Conservation (phyloP, 2,113 vertebrate species). For the Tor tambroides region DNA sequence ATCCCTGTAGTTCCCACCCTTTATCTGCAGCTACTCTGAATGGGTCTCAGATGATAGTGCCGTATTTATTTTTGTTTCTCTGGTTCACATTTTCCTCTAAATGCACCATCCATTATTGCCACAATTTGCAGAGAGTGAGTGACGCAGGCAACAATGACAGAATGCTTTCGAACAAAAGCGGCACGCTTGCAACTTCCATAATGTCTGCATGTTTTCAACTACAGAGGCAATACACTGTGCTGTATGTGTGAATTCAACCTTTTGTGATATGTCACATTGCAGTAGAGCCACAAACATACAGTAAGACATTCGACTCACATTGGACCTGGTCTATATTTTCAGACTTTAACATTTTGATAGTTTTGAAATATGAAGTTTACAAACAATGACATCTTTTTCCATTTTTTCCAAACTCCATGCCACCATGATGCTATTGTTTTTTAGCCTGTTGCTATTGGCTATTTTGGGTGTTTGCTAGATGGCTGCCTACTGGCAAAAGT, state of each 20-base stretch:
- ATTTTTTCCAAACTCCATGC: not conserved
- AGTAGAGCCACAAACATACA: constrained; percentile 15
- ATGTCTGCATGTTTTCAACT: constrained; percentile 9
- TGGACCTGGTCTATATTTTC: not conserved
- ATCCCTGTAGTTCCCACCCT: not conserved
- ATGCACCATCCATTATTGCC: constrained; percentile 25
- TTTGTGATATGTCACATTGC: constrained; percentile 6
- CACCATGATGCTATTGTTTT: too few species aligned
- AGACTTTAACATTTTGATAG: not conserved
- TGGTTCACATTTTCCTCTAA: not conserved
- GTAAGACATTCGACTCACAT: not conserved
- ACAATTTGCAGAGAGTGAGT: constrained; percentile 19
- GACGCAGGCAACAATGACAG: not conserved
- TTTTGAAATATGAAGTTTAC: not conserved
- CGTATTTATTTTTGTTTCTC: not conserved
- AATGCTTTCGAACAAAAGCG: constrained; percentile 4
- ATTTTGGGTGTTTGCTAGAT: too few species aligned
- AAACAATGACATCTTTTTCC: not conserved
- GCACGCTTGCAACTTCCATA: constrained; percentile 8
- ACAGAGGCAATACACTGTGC: not conserved
- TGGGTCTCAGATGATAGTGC: not conserved
- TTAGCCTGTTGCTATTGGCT: too few species aligned
- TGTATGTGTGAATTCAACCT: not conserved
- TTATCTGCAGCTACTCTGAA: not conserved
- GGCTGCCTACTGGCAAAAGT: too few species aligned